Evolutionary conservation across 2,888 invertebrate species (phyloP).

Genomic region (Mystacides longicornis): DNA sequence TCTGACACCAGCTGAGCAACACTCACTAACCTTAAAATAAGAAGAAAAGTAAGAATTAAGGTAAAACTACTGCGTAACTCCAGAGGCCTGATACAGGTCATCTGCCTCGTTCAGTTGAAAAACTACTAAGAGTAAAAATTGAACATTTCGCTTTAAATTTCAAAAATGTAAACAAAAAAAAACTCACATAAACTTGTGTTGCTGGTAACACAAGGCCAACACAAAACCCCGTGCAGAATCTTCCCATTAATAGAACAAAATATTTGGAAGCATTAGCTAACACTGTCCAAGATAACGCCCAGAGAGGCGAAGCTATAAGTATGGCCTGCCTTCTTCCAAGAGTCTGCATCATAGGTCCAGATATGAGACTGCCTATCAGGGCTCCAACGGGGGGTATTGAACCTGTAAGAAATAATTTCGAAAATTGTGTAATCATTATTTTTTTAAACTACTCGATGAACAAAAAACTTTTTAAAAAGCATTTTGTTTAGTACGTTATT

Average conservation of each 20-base stretch:
- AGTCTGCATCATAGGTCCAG: conserved; percentile 47
- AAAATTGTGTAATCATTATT: not conserved
- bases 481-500: not conserved
- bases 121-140: no score
- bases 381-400: conserved; percentile 53
- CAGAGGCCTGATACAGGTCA: no score
- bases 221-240: conserved; percentile 53
- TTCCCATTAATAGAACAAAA: conserved; percentile 44
- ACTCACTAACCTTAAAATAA: conserved; percentile 50
- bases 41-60: no score
- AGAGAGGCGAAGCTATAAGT: conserved; percentile 45
- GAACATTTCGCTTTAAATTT: no score
- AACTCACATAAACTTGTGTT: conserved; percentile 58
- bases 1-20: conserved; percentile 54
- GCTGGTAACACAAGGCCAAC: conserved; percentile 54
- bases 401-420: conserved; percentile 34
- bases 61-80: no score
- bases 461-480: not conserved
- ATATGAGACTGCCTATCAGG: conserved; percentile 47
- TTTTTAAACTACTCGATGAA: no score
- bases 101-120: no score
- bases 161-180: no score
- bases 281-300: conserved; percentile 48
- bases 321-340: conserved; percentile 48
- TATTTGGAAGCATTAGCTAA: conserved; percentile 46